Conservation (phyloP, 1,140 invertebrate genomes). For the Heterodera carotae region DNA sequence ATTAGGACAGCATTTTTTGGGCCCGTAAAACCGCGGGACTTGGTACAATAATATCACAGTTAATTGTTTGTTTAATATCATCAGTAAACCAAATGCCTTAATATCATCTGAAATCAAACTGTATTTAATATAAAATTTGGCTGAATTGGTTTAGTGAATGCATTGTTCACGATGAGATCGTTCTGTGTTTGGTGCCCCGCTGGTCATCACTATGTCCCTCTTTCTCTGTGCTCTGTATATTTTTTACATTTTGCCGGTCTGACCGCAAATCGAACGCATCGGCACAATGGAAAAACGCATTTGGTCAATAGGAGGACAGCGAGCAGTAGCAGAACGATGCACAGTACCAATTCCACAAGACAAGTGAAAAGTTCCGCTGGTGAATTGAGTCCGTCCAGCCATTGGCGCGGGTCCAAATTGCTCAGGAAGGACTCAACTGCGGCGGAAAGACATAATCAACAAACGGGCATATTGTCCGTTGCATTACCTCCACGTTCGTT, state of each 20-base stretch:
- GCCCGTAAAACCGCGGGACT: too few relatives aligned
- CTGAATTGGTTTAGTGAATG: too few relatives aligned
- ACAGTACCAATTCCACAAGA: slow-evolving; percentile 45
- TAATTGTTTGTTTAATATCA: too few relatives aligned
- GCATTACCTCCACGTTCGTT: slow-evolving; percentile 23
- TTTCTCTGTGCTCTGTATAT: background rate
- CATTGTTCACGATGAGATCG: too few relatives aligned
- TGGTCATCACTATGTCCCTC: too few relatives aligned
- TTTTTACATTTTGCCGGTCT: slow-evolving; percentile 23
- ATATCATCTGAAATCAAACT: too few relatives aligned
- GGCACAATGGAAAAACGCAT: slow-evolving; percentile 46
- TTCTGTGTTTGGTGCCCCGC: too few relatives aligned
- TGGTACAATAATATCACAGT: too few relatives aligned
- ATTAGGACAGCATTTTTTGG: too few relatives aligned
- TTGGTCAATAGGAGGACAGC: slow-evolving; percentile 51
- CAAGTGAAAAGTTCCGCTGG: slow-evolving; percentile 48
- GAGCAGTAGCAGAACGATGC: slow-evolving; percentile 39
- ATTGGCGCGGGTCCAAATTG: slow-evolving; percentile 44
- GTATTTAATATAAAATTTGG: too few relatives aligned
- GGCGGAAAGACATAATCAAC: background rate
- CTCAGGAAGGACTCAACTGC: slow-evolving; percentile 23
- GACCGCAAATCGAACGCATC: slow-evolving; percentile 42
- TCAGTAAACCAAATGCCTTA: too few relatives aligned
- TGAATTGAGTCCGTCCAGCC: slow-evolving; percentile 53
- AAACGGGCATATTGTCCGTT: background rate